Base-by-base conservation (phyloP, 2,888 invertebrate species). In the Leptura quadrifasciata region DNA sequence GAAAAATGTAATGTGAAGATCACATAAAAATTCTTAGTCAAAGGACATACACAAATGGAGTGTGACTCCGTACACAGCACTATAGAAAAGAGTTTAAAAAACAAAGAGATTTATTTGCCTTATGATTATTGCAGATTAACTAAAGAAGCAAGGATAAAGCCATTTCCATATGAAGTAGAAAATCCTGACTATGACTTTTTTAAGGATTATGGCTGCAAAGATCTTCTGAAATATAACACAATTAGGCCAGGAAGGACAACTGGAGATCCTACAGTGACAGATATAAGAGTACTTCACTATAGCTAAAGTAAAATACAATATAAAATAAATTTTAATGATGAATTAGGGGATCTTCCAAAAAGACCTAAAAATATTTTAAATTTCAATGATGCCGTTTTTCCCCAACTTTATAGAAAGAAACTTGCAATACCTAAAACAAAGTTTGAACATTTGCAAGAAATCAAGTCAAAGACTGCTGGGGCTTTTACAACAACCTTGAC, bases 21-120 rank as follows among this genome's bases (percentile, higher is more conserved):
- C 9, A 65, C 47, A 55, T 70, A 74, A 74, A 74, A 70, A 58
- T 70, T 47, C 35, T 57, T 74, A 8, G 69, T 54, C 15, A 54
- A 70, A 35, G 74, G 74, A 17, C 74, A 74, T 24, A 74, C 74
- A n/a, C 76, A 76, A 69, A 76, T 76, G 73, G 70, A 74, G 73
- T 74, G 74, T 64, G 76, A 74, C 63, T 63, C 63, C 54, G 76
- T 76, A 17, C 74, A 76, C 61, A 57, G 63, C 57, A 39, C 57
- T 12, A 76, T 76, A 27, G 76, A 76, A 52, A 39, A 8, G 15
- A 12, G 20, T 12, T 64, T 74, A 61, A 76, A 73, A 63, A 76
- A 78, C 57, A 65, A 67, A 57, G 58, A 73, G 24, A 73, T 71
- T 47, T 76, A 76, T 63, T 64, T 74, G 21, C 76, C 76, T 15